Evolutionary conservation across 2,888 invertebrate species (phyloP), one percentile per base, ranked within the genome.

Genomic region (Andricus quercusramuli): DNA sequence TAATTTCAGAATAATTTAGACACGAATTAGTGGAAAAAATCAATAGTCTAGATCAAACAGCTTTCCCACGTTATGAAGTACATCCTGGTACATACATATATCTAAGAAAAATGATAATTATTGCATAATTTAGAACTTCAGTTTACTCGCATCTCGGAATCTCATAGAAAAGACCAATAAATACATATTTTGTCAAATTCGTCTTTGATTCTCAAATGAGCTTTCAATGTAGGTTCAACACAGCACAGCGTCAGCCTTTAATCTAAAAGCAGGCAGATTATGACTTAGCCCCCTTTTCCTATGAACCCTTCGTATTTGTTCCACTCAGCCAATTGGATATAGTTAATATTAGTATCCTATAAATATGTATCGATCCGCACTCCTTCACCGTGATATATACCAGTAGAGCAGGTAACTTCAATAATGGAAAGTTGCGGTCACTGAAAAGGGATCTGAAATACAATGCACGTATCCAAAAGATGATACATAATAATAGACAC

Each of bases 261-360:
- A 25, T 62, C 25, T 62, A 62, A 62, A 62, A 62, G 62, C 5
- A 62, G 62, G 22, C 62, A 62, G 62, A 62, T 62, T 62, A 25
- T 62, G 25, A 25, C 22, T 62, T 13, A 25, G 62, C 4, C 25
- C 25, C 15, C 25, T 25, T 62, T 25, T 62, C 25, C 25, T 25
- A 22, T 62, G 5, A 62, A 62, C 62, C 62, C 62, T 62, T 25
- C 15, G 62, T 22, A 62, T 62, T 62, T 62, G 62, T 62, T 62
- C 62, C 62, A 62, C 62, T 62, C 62, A 62, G 62, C 15, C 62
- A 62, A 25, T 62, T 62, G 62, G 25, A 25, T 25, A 62, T 62
- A 62, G 62, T 62, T 62, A 62, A 62, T 62, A 62, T 62, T 3
- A 25, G 62, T 62, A 25, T 62, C 62, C 62, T 62, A 62, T 62